These are phyloP conservation scores for Stenotaenia linearis DNA, from an alignment of 2,888 invertebrate genomes.

Conservation along the genomic window DNA sequence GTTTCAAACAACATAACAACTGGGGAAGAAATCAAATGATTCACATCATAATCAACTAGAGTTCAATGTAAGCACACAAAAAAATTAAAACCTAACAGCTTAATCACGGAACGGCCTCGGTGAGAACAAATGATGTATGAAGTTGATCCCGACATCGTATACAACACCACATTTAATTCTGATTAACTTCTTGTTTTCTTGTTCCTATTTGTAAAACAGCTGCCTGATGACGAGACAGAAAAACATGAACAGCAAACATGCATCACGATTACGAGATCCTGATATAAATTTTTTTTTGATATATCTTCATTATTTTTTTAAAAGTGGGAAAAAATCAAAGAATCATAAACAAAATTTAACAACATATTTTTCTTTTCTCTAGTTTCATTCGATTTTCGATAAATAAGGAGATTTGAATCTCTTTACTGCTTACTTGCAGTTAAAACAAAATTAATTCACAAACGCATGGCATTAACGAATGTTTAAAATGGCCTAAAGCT, in stretches of 20 bases:
- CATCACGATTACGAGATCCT: conserved; percentile 11
- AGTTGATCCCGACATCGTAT: conserved; percentile 26
- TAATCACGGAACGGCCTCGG: not conserved
- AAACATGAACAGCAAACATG: not conserved
- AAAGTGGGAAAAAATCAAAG: not conserved
- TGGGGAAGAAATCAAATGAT: not conserved
- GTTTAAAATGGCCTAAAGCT: not conserved
- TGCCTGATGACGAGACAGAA: not conserved
- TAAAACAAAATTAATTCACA: not conserved
- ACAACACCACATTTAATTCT: conserved; percentile 13
- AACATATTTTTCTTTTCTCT: not conserved
- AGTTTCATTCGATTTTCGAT: not conserved
- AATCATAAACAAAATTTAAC: not conserved
- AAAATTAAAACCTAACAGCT: conserved; percentile 3
- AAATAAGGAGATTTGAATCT: not conserved
- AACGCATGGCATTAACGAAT: not conserved
- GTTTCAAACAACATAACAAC: not conserved
- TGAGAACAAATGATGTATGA: not conserved
- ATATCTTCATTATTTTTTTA: not conserved
- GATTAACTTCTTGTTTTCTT: not conserved
- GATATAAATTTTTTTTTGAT: not conserved
- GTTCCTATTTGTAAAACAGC: not conserved
- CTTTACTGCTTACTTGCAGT: not conserved
- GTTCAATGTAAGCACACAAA: not conserved
- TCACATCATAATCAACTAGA: not conserved